phyloP scores from a whole-genome alignment of 2,888 invertebrate species.

The Geophilus truncorum region DNA sequence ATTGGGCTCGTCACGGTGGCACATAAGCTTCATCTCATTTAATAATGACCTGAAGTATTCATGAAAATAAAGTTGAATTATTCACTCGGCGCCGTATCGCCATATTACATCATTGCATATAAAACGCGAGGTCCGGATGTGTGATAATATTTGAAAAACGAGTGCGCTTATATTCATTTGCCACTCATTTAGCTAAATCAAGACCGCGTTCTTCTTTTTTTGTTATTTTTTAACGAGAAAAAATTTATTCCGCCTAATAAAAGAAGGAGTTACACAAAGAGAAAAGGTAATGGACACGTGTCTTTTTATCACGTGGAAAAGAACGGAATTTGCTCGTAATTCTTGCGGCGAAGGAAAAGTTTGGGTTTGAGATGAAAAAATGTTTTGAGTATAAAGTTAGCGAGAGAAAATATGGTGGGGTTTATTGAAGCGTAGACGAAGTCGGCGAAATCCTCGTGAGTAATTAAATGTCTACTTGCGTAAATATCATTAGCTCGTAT shows the following conservation, averaged over 20 bases:
- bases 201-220: not conserved
- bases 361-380: not conserved
- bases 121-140: not conserved
- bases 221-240: too few species aligned
- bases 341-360: not conserved
- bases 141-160: constrained; percentile 11
- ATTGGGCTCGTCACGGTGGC: constrained; percentile 12
- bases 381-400: not conserved
- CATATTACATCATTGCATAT: not conserved
- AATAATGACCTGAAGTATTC: constrained; percentile 16
- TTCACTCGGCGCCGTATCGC: not conserved
- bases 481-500: constrained; percentile 8
- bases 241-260: not conserved
- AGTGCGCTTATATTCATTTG: not conserved
- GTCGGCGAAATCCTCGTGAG: not conserved
- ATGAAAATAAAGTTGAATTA: not conserved
- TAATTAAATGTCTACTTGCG: constrained; percentile 16
- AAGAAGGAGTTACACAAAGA: not conserved
- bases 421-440: not conserved
- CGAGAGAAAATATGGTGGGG: not conserved
- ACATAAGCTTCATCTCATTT: not conserved
- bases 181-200: not conserved
- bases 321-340: too few species aligned
- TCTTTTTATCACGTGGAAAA: not conserved
- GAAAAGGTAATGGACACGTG: not conserved